These are phyloP conservation scores for Microdon myrmicae DNA, from an alignment of 2,888 invertebrate genomes.

Conservation along the genomic window DNA sequence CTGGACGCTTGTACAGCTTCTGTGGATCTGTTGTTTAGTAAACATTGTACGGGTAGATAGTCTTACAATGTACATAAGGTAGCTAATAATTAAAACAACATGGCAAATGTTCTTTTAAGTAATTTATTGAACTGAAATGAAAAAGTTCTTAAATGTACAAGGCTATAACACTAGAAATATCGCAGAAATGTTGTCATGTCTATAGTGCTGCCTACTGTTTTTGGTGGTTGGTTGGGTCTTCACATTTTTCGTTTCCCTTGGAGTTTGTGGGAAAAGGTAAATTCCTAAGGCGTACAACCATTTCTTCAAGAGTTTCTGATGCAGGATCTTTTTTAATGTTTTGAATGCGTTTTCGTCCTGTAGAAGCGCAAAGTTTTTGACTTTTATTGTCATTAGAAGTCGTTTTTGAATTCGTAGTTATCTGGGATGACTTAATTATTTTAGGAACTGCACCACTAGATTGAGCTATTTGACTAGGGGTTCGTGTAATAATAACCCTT, in stretches of 20 bases:
- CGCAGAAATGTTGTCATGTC: constrained; percentile 28
- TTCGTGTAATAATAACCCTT: constrained; percentile 59
- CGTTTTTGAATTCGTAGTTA: constrained; percentile 11
- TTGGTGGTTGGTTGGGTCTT: constrained; percentile 12
- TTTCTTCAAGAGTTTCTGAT: constrained; percentile 56
- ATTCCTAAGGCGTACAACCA: constrained; percentile 60
- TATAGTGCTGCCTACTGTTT: constrained; percentile 19
- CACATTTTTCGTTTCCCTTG: neutral
- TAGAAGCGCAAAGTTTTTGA: constrained; percentile 56
- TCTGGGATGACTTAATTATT: too few relatives aligned
- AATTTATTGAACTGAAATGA: constrained; percentile 46
- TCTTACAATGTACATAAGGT: too few relatives aligned
- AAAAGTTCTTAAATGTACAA: constrained; percentile 31
- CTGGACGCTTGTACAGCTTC: too few relatives aligned
- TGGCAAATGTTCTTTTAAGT: constrained; percentile 13
- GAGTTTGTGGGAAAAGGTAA: constrained; percentile 59
- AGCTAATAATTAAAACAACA: too few relatives aligned
- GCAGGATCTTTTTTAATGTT: constrained; percentile 51
- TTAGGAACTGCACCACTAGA: constrained; percentile 55
- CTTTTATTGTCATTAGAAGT: constrained; percentile 12
- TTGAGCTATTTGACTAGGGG: constrained; percentile 57
- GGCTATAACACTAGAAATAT: constrained; percentile 20
- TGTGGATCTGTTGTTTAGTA: too few relatives aligned
- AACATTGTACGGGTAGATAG: too few relatives aligned
- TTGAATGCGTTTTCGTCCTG: constrained; percentile 51